Conservation (phyloP, 2,888 invertebrate genomes). For the Parnassius orleans region DNA sequence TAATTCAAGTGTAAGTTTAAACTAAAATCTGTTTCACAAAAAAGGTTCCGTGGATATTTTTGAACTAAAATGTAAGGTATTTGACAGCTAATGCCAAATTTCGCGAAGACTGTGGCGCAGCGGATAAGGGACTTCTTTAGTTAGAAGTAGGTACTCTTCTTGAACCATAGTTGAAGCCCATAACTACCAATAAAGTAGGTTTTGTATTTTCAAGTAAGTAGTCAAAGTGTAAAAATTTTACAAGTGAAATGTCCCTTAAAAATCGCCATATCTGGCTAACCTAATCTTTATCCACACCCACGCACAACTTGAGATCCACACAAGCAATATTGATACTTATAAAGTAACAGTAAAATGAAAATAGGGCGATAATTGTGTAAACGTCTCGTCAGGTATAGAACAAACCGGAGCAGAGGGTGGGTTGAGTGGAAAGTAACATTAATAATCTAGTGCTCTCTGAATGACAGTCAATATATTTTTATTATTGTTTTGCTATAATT, state of each 20-base stretch:
- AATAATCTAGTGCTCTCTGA: conserved; percentile 13
- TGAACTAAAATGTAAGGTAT: too few relatives aligned
- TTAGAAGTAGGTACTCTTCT: too few relatives aligned
- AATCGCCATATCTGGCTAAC: conserved; percentile 8
- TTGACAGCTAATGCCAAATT: too few relatives aligned
- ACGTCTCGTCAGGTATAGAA: conserved; percentile 5
- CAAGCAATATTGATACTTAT: conserved; percentile 25
- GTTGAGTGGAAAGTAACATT: conserved; percentile 8
- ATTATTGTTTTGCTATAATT: conserved; percentile 10
- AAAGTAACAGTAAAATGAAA: conserved; percentile 18
- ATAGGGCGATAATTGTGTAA: conserved; percentile 18
- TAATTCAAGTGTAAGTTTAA: too few relatives aligned
- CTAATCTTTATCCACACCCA: conserved; percentile 21
- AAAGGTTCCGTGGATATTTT: too few relatives aligned
- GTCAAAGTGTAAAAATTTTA: too few relatives aligned
- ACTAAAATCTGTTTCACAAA: too few relatives aligned
- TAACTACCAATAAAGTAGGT: too few relatives aligned
- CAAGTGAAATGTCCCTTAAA: conserved; percentile 6
- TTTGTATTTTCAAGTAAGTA: too few relatives aligned
- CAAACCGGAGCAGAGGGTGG: conserved; percentile 13
- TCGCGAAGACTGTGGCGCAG: too few relatives aligned
- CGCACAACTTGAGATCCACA: conserved; percentile 4
- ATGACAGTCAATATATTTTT: conserved; percentile 9
- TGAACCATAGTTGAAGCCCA: too few relatives aligned
- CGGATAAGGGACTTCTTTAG: too few relatives aligned